Conservation (phyloP, 2,797 vertebrate genomes). For the Smutsia gigantea region DNA sequence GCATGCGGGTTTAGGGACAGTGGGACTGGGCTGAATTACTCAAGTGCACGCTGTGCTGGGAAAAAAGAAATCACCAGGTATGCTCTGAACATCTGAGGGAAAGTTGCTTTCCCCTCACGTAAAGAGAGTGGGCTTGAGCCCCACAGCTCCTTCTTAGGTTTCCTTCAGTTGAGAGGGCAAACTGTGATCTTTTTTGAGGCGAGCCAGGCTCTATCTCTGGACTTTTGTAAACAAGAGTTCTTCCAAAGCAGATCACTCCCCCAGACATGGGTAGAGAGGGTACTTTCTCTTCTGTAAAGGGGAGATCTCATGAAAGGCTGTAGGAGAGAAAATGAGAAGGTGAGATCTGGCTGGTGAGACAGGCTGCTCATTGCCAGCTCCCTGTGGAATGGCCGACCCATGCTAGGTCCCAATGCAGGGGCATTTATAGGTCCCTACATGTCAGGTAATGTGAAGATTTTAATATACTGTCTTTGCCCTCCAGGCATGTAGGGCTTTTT, state of each 20-base stretch:
- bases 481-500: background rate
- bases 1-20: background rate
- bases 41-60: background rate
- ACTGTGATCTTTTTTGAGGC: background rate
- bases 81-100: background rate
- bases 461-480: background rate
- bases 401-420: background rate
- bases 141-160: background rate
- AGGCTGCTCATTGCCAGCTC: background rate
- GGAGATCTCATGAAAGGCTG: background rate
- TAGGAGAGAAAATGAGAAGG: background rate
- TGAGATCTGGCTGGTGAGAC: background rate
- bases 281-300: background rate
- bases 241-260: background rate
- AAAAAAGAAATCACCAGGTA: background rate
- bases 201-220: background rate
- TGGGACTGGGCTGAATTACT: background rate
- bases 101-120: background rate
- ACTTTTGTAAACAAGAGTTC: background rate
- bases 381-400: background rate
- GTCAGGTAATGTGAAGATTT: background rate
- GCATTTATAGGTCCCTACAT: background rate
- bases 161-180: background rate
- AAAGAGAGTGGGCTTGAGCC: background rate
- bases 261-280: background rate